Evolutionary conservation across 2,888 invertebrate genomes (phyloP), one percentile per base, ranked within the genome.

Genomic region (Herminia tarsipennalis): DNA sequence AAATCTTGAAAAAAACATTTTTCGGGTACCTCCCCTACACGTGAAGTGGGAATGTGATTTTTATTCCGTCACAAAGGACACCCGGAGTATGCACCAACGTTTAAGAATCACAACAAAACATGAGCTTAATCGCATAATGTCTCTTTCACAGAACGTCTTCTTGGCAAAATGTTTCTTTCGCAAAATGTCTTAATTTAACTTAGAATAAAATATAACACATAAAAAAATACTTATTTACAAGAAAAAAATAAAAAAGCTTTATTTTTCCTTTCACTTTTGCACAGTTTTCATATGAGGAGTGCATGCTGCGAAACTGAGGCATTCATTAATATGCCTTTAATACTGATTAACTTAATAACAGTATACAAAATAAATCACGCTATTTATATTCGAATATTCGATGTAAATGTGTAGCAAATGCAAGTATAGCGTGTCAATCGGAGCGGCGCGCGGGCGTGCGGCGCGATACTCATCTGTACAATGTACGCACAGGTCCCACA

Each of bases 401-500:
- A 61, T 61, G 61, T 68, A 67, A 76, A 73, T 68, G 56, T 30
- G 64, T 38, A 37, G 56, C 64, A 77, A 75, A 77, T 77, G 78
- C 70, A 72, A 56, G 66, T 63, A 73, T 77, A 64, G 76, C 78
- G 76, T 77, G 76, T 44, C 29, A 10, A 40, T 29, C 29, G 29
- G 30, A 21, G 13, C 5, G 30, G 57, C 51, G 45, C 66, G 14
- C 14, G 1, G 37, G 20, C 21, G 48, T 41, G 27, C 27, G 37
- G 41, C 39, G 30, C 66, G 78, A 77, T 77, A 76, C 54, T 56
- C 70, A 77, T 77, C 78, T 69, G 62, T 66, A 58, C 55, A 56
- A 51, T 76, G 69, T 75, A 80, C 78, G 73, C 73, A 70, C 73
- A n/a, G n/a, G n/a, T n/a, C n/a, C n/a, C n/a, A n/a, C n/a, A 69